Evolutionary conservation across 2,888 invertebrate species (phyloP), one percentile per base, ranked within the genome.

Genomic region (Diadegma fenestrale): DNA sequence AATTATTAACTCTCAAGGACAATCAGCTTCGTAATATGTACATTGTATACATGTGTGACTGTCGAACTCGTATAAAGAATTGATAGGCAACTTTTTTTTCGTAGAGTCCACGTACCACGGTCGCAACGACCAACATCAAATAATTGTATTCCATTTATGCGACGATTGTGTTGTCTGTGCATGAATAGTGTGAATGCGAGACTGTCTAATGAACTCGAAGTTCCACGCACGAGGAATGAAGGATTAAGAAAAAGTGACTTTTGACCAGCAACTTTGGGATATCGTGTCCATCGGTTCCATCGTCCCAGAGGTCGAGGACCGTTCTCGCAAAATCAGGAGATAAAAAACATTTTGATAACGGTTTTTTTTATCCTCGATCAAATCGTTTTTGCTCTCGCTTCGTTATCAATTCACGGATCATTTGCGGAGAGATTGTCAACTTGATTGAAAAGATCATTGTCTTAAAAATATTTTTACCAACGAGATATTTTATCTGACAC

Each of bases 1-100:
- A 86, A 88, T 84, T 85, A 87, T 89, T 89, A 37, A 88, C 68
- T 30, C 69, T 58, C 88, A 90, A 89, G 88, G 87, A 86, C 88
- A 43, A 61, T 26, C 26, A 33, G 22, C 10, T 54, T 80, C 68
- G 63, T 68, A 26, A 58, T 58, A 58, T 26, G 58, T 14, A 58
- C 8, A 51, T 51, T 51, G 48, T 51, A n/a, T 51, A 58, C 58
- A 4, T 68, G 26, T 45, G 17, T 17, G 45, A 45, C 19, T 45
- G 14, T 45, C 17, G 45, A 43, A 45, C 26, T 45, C 45, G 45
- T 30, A 30, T 26, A 8, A 45, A 43, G 26, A 68, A 45, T 37
- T 22, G 41, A 14, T 14, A 12, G 30, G 26, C 43, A 10, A 58
- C 33, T n/a, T n/a, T 37, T 26, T 58, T 37, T 51, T 37, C 37